A percentile compares a stretch with the other conserved stretches of the same genome.
Conservation (phyloP, 1,140 invertebrate genomes). For the Zelostemma sp. region DNA sequence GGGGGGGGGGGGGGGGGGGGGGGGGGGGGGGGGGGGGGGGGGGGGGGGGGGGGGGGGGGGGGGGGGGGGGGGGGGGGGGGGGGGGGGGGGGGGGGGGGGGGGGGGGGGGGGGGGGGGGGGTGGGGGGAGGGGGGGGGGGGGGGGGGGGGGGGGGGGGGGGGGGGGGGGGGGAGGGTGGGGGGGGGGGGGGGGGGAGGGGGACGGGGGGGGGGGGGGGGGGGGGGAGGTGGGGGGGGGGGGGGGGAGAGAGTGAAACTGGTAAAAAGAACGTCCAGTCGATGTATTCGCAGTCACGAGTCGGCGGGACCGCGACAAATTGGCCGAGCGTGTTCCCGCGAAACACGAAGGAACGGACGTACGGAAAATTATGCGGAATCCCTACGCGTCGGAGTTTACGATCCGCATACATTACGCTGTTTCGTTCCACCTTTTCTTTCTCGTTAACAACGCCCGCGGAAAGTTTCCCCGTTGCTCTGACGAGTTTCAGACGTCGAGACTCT, state of each 20-base stretch:
- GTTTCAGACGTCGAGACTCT: background rate
- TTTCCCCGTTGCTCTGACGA: conserved; percentile 6
- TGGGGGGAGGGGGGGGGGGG: too few species aligned
- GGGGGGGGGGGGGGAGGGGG: too few species aligned
- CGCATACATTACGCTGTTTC: conserved; percentile 42
- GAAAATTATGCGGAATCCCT: conserved; percentile 57
- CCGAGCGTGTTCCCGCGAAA: conserved; percentile 53
- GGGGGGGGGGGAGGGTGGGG: too few species aligned
- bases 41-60: too few species aligned
- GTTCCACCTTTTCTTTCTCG: conserved; percentile 27
- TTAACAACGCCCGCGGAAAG: conserved; percentile 21
- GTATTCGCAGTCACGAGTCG: conserved; percentile 55
- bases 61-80: too few species aligned
- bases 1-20: too few species aligned
- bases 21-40: too few species aligned
- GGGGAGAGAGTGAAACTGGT: conserved; percentile 7
- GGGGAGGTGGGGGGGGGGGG: background rate
- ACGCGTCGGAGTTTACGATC: conserved; percentile 49
- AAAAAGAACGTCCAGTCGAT: conserved; percentile 33
- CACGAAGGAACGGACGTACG: conserved; percentile 39
- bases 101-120: too few species aligned
- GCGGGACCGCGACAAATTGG: conserved; percentile 57
- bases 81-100: too few species aligned
- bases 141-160: too few species aligned
- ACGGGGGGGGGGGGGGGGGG: background rate